These are phyloP conservation scores for Muscidifurax raptorellus DNA, from an alignment of 1,140 invertebrate species.

Conservation along the genomic window DNA sequence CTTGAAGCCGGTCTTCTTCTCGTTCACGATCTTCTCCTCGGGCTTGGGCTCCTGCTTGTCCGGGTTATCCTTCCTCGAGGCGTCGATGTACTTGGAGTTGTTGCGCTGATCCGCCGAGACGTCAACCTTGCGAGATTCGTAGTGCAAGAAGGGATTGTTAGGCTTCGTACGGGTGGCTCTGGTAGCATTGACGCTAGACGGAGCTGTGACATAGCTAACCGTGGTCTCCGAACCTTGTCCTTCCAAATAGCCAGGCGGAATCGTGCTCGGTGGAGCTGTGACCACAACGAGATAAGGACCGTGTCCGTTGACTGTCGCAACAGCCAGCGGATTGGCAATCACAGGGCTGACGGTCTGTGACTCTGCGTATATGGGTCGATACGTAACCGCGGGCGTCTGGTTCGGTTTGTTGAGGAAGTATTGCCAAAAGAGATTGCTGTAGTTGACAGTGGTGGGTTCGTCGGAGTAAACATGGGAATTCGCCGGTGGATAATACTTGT, in stretches of 20 bases:
- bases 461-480: neutral
- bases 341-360: slow-evolving; percentile 33
- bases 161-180: neutral
- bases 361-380: neutral
- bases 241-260: neutral
- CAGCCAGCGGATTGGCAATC: slow-evolving; percentile 31
- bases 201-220: neutral
- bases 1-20: neutral
- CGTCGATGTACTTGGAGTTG: neutral
- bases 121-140: neutral
- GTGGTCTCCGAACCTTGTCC: neutral
- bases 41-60: neutral
- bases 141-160: neutral
- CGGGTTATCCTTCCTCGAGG: neutral
- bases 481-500: neutral
- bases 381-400: neutral
- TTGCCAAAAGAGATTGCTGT: slow-evolving; percentile 62
- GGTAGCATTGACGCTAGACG: neutral
- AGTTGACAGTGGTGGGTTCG: slow-evolving; percentile 52
- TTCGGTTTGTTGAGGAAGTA: slow-evolving; percentile 60
- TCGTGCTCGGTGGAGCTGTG: slow-evolving; percentile 27
- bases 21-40: neutral
- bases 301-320: slow-evolving; percentile 40
- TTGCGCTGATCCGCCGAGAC: neutral
- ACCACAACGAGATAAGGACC: slow-evolving; percentile 49